Evolutionary conservation across 1,140 invertebrate species (phyloP), one percentile per base, ranked within the genome.

Genomic region (Panulirus ornatus): DNA sequence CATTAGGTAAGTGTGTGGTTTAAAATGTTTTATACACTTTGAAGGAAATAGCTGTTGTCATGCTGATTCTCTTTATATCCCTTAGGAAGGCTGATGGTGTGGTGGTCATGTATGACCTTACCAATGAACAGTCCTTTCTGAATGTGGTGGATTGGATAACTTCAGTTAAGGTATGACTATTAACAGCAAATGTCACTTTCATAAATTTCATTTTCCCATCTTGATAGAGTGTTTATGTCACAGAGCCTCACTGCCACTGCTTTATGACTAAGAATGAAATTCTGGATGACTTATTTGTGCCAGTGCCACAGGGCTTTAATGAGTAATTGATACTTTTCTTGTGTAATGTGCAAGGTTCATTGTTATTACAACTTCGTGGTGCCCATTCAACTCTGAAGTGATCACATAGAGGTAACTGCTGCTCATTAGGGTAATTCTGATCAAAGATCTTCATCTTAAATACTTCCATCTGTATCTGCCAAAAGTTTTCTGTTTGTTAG

Each of bases 31-130:
- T n/a, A n/a, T n/a, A n/a, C n/a, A n/a, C n/a, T n/a, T n/a, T n/a
- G n/a, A n/a, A n/a, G n/a, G n/a, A n/a, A n/a, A n/a, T n/a, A n/a
- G n/a, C n/a, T n/a, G n/a, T n/a, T n/a, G n/a, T n/a, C n/a, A n/a
- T n/a, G n/a, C n/a, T n/a, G n/a, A n/a, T n/a, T n/a, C n/a, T n/a
- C n/a, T n/a, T n/a, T n/a, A n/a, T n/a, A 30, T 88, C 34, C 78
- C 19, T 16, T 76, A 93, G 95, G 6, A 95, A 95, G 93, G 95
- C 95, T 19, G 95, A 96, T 92, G 95, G 95, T n/a, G 95, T 95
- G 16, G 93, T 95, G 51, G 91, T 95, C 44, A 94, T 95, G 93
- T 95, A 95, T 93, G 95, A 95, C 92, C 94, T 95, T 14, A 95
- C 95, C 19, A 94, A 94, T 0, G 95, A 95, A 91, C 91, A 93